Percentiles rank a stretch among this genome's conserved stretches.
These are phyloP conservation scores for Galagoides demidoff DNA, from an alignment of 2,797 vertebrate genomes.

Conservation along the genomic window DNA sequence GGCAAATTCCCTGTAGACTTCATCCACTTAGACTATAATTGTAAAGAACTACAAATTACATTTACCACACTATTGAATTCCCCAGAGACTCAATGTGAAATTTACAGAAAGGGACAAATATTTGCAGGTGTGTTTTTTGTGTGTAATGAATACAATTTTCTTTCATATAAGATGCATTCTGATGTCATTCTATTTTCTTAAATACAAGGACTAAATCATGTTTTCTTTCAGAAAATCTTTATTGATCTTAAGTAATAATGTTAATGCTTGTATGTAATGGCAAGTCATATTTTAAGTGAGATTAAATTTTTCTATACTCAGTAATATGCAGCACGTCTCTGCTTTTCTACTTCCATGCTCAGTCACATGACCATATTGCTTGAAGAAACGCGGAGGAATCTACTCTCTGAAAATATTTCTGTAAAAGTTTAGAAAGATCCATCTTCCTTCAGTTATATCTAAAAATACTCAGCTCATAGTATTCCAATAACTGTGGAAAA, in stretches of 20 bases:
- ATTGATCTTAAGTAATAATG: slow-evolving; percentile 59
- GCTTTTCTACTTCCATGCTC: slow-evolving; percentile 45
- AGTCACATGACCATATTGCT: slow-evolving; percentile 4
- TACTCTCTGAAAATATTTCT: slow-evolving; percentile 25
- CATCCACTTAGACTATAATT: slow-evolving; percentile 87
- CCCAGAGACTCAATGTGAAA: slow-evolving; percentile 71
- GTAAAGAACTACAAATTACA: slow-evolving; percentile 85
- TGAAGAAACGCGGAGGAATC: slow-evolving; percentile 19
- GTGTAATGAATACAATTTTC: slow-evolving; percentile 76
- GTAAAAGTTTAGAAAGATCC: slow-evolving; percentile 31
- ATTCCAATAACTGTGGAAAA: slow-evolving; percentile 53
- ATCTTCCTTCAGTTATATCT: not conserved
- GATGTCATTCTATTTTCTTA: slow-evolving; percentile 42
- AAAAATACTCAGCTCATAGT: not conserved
- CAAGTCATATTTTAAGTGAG: slow-evolving; percentile 29
- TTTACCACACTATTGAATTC: slow-evolving; percentile 80
- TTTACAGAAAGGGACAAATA: slow-evolving; percentile 77
- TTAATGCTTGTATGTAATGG: not conserved
- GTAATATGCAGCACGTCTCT: slow-evolving; percentile 16
- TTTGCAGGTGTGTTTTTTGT: slow-evolving; percentile 80
- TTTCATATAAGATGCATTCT: not conserved
- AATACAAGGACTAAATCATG: slow-evolving; percentile 44
- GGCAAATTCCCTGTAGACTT: slow-evolving; percentile 87
- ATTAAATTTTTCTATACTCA: slow-evolving; percentile 49
- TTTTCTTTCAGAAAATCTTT: slow-evolving; percentile 63